A percentile compares a stretch with the other conserved stretches of the same genome.
Conservation (phyloP, 2,113 vertebrate genomes). For the Crotalus viridis region DNA sequence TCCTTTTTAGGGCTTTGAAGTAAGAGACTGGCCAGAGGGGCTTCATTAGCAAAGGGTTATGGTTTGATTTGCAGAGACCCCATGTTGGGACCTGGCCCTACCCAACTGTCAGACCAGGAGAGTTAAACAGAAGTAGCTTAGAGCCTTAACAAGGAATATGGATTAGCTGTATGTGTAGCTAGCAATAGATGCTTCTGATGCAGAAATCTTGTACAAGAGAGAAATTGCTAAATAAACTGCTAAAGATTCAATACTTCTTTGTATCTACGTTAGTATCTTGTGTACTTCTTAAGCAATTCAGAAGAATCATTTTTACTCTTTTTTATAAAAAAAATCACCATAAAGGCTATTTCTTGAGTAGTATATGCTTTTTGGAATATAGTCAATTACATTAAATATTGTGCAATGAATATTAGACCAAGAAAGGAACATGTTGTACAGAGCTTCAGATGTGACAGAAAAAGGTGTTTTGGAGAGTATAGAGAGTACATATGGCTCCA, state of each 20-base stretch:
- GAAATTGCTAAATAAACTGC: neutral
- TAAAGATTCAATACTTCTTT: neutral
- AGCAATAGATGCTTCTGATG: neutral
- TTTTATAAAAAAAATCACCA: neutral
- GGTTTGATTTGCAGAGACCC: slow-evolving; percentile 12
- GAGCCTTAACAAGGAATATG: neutral
- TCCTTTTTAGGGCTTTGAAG: slow-evolving; percentile 24
- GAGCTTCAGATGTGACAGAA: neutral
- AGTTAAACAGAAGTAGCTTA: neutral
- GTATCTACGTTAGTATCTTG: neutral
- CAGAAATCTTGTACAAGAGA: neutral
- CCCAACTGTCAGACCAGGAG: neutral
- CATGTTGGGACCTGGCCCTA: neutral
- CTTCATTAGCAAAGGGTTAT: slow-evolving; percentile 9
- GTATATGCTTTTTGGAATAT: neutral
- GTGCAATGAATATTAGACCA: neutral
- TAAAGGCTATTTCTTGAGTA: neutral
- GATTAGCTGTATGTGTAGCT: neutral
- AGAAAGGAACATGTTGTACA: neutral
- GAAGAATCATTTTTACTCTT: neutral
- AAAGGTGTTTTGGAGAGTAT: neutral
- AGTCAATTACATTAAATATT: neutral
- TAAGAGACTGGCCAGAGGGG: slow-evolving; percentile 9
- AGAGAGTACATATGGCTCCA: neutral
- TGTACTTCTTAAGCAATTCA: neutral